phyloP scores from a whole-genome alignment of 1,140 invertebrate species.

The Pseudomyrmex gracilis region DNA sequence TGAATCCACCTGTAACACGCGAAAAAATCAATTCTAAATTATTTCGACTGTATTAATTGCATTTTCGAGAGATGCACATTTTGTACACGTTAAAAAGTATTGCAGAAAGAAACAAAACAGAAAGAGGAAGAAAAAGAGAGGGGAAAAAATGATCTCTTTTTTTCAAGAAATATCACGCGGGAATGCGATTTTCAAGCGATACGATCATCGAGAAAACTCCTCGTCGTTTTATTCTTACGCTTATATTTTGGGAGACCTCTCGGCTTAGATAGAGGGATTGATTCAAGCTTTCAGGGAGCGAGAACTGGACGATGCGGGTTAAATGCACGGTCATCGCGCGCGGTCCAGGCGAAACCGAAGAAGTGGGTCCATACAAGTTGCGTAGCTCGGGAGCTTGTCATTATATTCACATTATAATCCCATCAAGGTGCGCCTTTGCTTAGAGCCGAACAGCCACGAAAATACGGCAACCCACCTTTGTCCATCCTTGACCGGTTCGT shows the following conservation, averaged over 20 bases:
- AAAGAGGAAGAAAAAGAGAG: no score
- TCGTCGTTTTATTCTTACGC: slow-evolving; percentile 57
- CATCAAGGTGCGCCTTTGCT: slow-evolving; percentile 79
- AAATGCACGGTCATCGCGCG: slow-evolving; percentile 63
- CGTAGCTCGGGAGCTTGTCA: slow-evolving; percentile 81
- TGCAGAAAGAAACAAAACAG: no score
- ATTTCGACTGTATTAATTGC: slow-evolving; percentile 11
- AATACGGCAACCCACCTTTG: slow-evolving; percentile 57
- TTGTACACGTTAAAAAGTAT: neutral
- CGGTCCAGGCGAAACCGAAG: slow-evolving; percentile 49
- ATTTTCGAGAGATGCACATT: neutral
- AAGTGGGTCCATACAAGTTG: slow-evolving; percentile 68
- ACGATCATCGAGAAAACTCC: slow-evolving; percentile 48
- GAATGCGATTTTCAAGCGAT: slow-evolving; percentile 25
- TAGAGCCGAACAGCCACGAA: slow-evolving; percentile 74
- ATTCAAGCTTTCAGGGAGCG: slow-evolving; percentile 20
- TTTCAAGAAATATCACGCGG: slow-evolving; percentile 13
- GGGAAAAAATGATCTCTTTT: no score
- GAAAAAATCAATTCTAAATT: slow-evolving; percentile 34
- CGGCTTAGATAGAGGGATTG: slow-evolving; percentile 23
- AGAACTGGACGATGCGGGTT: slow-evolving; percentile 42
- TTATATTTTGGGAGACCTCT: neutral
- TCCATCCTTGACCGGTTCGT: slow-evolving; percentile 44
- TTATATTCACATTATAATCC: slow-evolving; percentile 84
- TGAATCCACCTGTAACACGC: slow-evolving; percentile 72